Evolutionary conservation across 2,113 vertebrate genomes (phyloP).

Genomic region (Centropus unirufus): DNA sequence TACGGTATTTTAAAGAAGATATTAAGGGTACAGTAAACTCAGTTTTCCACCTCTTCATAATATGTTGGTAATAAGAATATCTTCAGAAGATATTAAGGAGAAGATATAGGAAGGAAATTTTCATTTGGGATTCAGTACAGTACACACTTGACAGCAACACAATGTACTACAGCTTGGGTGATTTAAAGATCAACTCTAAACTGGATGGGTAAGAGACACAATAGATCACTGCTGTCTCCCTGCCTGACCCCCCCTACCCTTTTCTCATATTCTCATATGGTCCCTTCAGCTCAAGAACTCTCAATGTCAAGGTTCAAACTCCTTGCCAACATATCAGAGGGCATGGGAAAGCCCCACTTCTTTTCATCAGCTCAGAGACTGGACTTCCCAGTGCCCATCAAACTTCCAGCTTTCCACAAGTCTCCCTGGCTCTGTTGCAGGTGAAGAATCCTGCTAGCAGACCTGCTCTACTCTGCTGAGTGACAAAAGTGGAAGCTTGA

Average conservation of each 20-base stretch:
- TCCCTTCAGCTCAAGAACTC: not conserved
- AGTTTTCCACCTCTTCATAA: not conserved
- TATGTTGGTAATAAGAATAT: not conserved
- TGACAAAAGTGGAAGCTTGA: not conserved
- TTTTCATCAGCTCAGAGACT: not conserved
- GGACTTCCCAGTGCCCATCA: not conserved
- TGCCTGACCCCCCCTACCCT: not conserved
- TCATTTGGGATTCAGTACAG: not conserved
- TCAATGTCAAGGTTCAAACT: not conserved
- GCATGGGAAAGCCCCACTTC: not conserved
- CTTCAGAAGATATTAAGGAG: not conserved
- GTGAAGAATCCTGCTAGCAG: not conserved
- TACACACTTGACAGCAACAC: not conserved
- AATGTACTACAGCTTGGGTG: not conserved
- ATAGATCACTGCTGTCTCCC: not conserved
- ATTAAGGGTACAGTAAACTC: not conserved
- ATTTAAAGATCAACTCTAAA: not conserved
- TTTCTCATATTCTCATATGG: not conserved
- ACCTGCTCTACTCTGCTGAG: not conserved
- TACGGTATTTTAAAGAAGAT: not conserved
- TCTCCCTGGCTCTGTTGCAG: rapidly evolving
- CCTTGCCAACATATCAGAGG: rapidly evolving
- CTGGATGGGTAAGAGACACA: not conserved
- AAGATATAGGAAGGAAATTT: not conserved
- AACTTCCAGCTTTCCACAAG: not conserved